Conservation (phyloP, 2,113 vertebrate species). For the Solea senegalensis region DNA sequence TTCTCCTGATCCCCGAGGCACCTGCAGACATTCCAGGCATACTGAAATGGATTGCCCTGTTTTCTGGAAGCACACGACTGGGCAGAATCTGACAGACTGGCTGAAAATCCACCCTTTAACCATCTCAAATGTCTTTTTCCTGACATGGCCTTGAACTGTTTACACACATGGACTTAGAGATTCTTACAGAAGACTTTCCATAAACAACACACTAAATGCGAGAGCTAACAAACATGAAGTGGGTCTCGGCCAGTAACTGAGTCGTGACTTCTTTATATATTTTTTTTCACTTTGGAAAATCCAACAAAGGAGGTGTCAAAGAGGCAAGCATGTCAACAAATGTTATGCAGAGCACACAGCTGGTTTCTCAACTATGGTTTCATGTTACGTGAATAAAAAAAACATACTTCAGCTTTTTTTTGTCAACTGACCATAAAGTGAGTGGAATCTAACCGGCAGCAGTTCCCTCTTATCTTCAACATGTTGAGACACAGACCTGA, state of each 20-base stretch:
- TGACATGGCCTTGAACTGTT: constrained; percentile 6
- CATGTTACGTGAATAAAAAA: background rate
- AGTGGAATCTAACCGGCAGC: constrained; percentile 41
- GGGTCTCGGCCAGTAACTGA: no score
- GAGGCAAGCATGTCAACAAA: background rate
- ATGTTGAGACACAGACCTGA: constrained; percentile 43
- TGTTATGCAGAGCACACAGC: background rate
- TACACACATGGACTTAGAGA: background rate
- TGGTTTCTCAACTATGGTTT: constrained; percentile 26
- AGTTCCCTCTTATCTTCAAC: constrained; percentile 63
- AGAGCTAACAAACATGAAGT: background rate
- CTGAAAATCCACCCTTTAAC: constrained; percentile 15
- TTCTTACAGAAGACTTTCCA: background rate
- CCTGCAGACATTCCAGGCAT: constrained; percentile 69
- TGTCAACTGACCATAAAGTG: constrained; percentile 34
- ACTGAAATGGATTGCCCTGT: constrained; percentile 39
- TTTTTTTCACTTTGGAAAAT: constrained; percentile 10
- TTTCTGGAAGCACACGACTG: constrained; percentile 31
- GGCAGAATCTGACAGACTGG: constrained; percentile 1
- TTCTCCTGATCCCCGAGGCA: constrained; percentile 40
- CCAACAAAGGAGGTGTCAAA: no score
- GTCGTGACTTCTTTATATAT: no score
- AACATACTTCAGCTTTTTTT: constrained; percentile 52
- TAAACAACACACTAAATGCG: background rate
- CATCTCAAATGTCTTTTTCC: constrained; percentile 4